Base-by-base conservation (phyloP, 1,140 invertebrate species). In the Physella acuta region DNA sequence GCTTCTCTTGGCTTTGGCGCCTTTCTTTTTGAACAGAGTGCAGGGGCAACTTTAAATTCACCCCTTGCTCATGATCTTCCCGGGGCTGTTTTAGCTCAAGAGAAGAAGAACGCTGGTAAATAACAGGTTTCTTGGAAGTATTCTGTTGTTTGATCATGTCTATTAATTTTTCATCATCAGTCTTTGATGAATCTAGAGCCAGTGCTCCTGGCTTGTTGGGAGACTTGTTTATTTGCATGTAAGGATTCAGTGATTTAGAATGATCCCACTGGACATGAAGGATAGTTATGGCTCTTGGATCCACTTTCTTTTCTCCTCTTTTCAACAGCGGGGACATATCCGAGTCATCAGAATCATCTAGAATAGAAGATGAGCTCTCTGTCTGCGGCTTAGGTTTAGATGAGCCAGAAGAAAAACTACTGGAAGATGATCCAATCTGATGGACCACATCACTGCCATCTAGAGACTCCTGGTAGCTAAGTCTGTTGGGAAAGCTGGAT, bases 161-260 rank as follows among this genome's bases (percentile, higher is more conserved):
- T 56, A 82, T 78, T 17, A 82, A 39, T 71, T 82, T 82, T 71
- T 82, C 81, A 71, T 82, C 81, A 77, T 82, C 81, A 49, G 81
- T 82, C 75, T 82, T 80, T 11, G 72, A 76, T 3, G 70, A 71
- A 14, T 71, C 65, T 33, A 39, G 24, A 4, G 31, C 58, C 8
- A 49, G 33, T 3, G 14, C 24, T 37, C 8, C 26, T 37, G 14
- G 20, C 39, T 55, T 36, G 17, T 31, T 2, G 20, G 34, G 51
- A 11, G 52, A 56, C 39, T 56, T 56, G 14, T 37, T 37, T 28
- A 39, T 39, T 16, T 56, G 53, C 16, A 56, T 17, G 24, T 52
- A 58, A 8, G 63, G 64, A 39, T 67, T 53, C 36, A 71, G 70
- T 75, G 51, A 60, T 31, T 30, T 44, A 1, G 55, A 55, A 39